Percentiles rank a stretch among this genome's conserved stretches.
phyloP scores from a whole-genome alignment of 1,140 invertebrate species.

The Phortica variegata region DNA sequence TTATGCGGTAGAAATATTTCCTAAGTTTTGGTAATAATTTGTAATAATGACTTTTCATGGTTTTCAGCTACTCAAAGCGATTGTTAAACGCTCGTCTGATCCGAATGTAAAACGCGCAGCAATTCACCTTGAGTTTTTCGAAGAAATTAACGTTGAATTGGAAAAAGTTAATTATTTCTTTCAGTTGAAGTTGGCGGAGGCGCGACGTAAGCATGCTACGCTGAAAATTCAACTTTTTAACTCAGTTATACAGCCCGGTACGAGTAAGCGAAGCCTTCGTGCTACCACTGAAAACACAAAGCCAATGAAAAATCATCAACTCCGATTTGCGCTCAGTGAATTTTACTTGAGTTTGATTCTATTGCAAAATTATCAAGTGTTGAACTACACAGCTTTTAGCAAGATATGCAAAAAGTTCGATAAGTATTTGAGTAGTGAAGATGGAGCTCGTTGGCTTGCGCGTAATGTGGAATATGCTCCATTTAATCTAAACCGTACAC shows the following conservation, averaged over 20 bases:
- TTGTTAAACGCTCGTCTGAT: conserved; percentile 33
- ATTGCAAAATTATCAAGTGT: conserved; percentile 83
- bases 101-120: conserved; percentile 11
- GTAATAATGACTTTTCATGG: neutral
- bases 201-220: conserved; percentile 86
- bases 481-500: conserved; percentile 18
- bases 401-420: conserved; percentile 99
- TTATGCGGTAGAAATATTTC: conserved; percentile 33
- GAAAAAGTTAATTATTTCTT: conserved; percentile 96
- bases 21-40: neutral
- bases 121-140: conserved; percentile 66
- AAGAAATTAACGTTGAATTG: conserved; percentile 89
- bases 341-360: conserved; percentile 97
- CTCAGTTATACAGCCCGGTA: conserved; percentile 7
- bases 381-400: conserved; percentile 98
- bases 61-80: conserved; percentile 32
- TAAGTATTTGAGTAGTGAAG: conserved; percentile 62
- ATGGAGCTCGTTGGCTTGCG: conserved; percentile 19
- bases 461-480: conserved; percentile 9
- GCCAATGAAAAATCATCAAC: conserved; percentile 68
- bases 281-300: conserved; percentile 57
- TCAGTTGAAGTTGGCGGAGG: conserved; percentile 95
- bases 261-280: neutral
- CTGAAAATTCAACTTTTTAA: conserved; percentile 77
- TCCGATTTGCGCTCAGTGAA: conserved; percentile 97